Conservation (phyloP, 2,888 invertebrate genomes). For the Anticlea derivata region DNA sequence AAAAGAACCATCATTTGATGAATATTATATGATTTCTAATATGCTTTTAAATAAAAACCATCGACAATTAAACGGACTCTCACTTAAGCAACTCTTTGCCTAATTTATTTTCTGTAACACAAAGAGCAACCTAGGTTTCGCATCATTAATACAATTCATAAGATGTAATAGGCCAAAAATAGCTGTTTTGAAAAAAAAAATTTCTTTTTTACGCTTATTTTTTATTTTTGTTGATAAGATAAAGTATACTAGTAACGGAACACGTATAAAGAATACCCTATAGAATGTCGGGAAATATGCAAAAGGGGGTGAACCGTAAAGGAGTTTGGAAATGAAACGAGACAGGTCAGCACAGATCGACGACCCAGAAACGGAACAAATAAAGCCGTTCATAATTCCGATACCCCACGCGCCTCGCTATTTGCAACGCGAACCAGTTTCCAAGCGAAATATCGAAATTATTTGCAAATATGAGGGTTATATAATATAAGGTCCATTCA, state of each 20-base stretch:
- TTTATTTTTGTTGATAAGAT: no score
- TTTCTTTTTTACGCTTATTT: no score
- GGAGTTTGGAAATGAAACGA: slow-evolving; percentile 46
- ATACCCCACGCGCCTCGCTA: slow-evolving; percentile 52
- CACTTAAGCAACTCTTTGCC: no score
- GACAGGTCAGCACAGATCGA: slow-evolving; percentile 70
- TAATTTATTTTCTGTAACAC: no score
- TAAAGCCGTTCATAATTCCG: slow-evolving; percentile 50
- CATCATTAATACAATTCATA: no score
- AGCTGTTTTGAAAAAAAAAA: no score
- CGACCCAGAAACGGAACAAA: slow-evolving; percentile 67
- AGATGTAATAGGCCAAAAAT: no score
- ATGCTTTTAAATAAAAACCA: no score
- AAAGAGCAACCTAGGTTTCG: slow-evolving; percentile 3
- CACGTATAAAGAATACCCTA: no score
- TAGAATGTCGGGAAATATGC: slow-evolving; percentile 16
- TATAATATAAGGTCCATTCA: not conserved
- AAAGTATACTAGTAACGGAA: no score
- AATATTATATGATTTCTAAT: no score
- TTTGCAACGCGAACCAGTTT: slow-evolving; percentile 49
- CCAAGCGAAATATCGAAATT: slow-evolving; percentile 32
- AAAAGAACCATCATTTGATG: not conserved
- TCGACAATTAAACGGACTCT: no score
- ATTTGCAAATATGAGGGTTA: slow-evolving; percentile 23
- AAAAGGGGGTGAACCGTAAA: slow-evolving; percentile 36